Base-by-base conservation (phyloP, 1,140 invertebrate species). In the Drosophila dunni region DNA sequence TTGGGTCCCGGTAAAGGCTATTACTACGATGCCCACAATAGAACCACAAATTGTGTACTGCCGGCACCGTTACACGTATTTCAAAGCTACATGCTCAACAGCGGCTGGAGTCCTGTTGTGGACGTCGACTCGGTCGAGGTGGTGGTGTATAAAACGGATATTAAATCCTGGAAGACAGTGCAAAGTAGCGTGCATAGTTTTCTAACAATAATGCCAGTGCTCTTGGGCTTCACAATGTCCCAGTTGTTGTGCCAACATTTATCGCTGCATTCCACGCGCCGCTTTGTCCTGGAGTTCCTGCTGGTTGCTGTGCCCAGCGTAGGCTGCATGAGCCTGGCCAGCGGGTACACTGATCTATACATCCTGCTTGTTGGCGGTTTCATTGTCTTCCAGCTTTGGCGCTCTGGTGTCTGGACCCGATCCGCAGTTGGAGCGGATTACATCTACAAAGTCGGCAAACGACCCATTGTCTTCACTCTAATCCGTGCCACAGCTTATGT, bases 401-500 rank as follows among this genome's bases (percentile, higher is more conserved):
- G 58, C 1, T 38, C 24, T 15, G 17, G 20, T 3, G 34, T 42
- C 9, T 48, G 42, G 50, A 7, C 5, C 9, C 33, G 4, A 9
- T 29, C 7, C 0, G 8, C 62, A 8, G 51, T 33, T 13, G 64
- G 38, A 9, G 8, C 33, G 7, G 38, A 45, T 7, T 48, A 20
- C 0, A 48, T 13, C 11, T 74, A 53, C 15, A 46, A 73, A 24
- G 7, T 90, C 0, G 91, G 88, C 2, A 63, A 63, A 8, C 76
- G 78, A 3, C 90, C 91, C 2, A 10, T 33, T 3, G 73, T 80
- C 0, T 80, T 92, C 20, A 83, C 68, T 15, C 86, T 89, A 81
- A 85, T 95, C 80, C 95, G 97, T 76, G 94, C 95, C 0, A 93
- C 95, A 5, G 95, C 96, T 0, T 96, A 96, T 84, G 90, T 98